Evolutionary conservation across 1,140 invertebrate species (phyloP).

Genomic region (Stenopsyche tienmushanensis): DNA sequence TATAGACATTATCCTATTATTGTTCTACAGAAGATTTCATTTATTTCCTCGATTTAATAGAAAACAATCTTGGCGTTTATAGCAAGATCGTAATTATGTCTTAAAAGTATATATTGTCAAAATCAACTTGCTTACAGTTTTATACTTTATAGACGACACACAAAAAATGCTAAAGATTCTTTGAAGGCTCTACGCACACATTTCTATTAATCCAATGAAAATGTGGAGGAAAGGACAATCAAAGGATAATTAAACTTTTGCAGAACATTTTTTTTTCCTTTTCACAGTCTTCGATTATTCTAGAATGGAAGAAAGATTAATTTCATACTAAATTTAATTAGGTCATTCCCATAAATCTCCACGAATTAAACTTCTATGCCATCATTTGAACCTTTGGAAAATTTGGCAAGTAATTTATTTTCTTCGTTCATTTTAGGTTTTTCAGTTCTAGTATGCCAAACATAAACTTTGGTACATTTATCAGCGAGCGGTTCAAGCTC

Average conservation of each 20-base stretch:
- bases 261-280: too few relatives aligned
- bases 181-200: too few relatives aligned
- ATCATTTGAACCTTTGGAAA: slow-evolving; percentile 55
- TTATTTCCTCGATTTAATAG: too few relatives aligned
- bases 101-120: too few relatives aligned
- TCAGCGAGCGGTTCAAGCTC: slow-evolving; percentile 88
- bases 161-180: too few relatives aligned
- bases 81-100: too few relatives aligned
- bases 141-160: too few relatives aligned
- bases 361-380: slow-evolving; percentile 73
- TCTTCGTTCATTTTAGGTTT: slow-evolving; percentile 73
- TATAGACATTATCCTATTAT: too few relatives aligned
- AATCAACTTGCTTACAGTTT: too few relatives aligned
- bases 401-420: slow-evolving; percentile 55
- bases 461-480: slow-evolving; percentile 88
- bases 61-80: too few relatives aligned
- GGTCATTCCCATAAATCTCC: not conserved
- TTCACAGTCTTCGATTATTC: slow-evolving; percentile 17
- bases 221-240: not conserved
- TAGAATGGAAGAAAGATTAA: slow-evolving; percentile 19
- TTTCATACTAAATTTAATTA: not conserved
- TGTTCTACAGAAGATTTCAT: too few relatives aligned
- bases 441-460: slow-evolving; percentile 97
- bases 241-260: too few relatives aligned
- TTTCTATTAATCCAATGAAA: not conserved